Percentiles rank a stretch among this genome's conserved stretches.
Evolutionary conservation across 1,140 invertebrate genomes (phyloP).

Genomic region (Atta cephalotes): DNA sequence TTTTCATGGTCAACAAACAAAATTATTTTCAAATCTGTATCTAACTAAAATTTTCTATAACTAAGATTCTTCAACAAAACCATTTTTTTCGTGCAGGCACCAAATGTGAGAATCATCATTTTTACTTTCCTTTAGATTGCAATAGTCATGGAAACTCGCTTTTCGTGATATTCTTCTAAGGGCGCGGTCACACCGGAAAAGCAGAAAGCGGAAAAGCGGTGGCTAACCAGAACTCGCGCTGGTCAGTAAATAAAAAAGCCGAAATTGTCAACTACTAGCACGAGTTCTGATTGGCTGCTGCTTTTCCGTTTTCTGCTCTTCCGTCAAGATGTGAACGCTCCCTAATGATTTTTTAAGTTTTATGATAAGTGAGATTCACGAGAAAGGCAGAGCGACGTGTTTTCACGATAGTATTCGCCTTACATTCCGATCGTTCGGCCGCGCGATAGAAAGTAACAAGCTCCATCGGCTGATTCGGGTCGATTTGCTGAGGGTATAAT

Average conservation of each 20-base stretch:
- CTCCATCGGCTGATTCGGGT: slow-evolving; percentile 8
- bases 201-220: too few species aligned
- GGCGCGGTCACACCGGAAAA: too few species aligned
- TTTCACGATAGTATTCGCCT: neutral
- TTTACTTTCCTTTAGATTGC: neutral
- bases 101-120: neutral
- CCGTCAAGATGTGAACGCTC: too few species aligned
- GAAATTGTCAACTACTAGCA: too few species aligned
- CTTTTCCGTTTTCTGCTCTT: too few species aligned
- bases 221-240: too few species aligned
- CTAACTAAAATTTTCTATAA: too few species aligned
- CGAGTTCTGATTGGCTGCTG: too few species aligned
- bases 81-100: neutral
- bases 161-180: neutral
- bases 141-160: neutral
- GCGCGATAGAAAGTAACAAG: slow-evolving; percentile 34
- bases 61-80: too few species aligned
- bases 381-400: neutral
- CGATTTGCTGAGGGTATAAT: slow-evolving; percentile 48
- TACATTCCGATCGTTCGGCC: neutral
- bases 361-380: neutral
- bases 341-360: neutral
- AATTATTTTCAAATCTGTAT: too few species aligned
- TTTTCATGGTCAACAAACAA: too few species aligned
- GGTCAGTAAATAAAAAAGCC: too few species aligned